Percentiles rank a stretch among this genome's conserved stretches.
Conservation (phyloP, 2,888 invertebrate species). For the Protophormia terraenovae region DNA sequence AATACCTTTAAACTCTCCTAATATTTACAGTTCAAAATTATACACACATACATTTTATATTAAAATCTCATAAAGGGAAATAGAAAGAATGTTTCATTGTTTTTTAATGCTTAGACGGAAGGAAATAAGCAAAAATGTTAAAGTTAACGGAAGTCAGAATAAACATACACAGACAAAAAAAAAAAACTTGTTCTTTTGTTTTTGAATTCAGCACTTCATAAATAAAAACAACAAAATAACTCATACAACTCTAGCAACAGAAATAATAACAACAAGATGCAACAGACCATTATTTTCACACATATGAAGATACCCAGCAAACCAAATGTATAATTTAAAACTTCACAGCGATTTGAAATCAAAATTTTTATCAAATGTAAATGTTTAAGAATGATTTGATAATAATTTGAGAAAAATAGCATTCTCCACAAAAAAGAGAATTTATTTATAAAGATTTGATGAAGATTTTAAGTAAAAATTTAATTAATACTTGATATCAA, state of each 20-base stretch:
- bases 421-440: no score
- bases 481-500: no score
- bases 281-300: slow-evolving; percentile 43
- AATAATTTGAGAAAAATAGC: no score
- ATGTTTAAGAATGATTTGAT: no score
- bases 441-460: no score
- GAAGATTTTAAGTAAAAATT: no score
- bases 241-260: neutral
- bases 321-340: no score
- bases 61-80: neutral
- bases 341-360: no score
- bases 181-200: neutral
- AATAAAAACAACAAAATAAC: neutral
- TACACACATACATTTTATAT: neutral
- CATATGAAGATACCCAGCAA: neutral
- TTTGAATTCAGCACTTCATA: slow-evolving; percentile 1
- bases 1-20: neutral
- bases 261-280: slow-evolving; percentile 31
- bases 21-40: neutral
- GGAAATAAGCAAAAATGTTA: slow-evolving; percentile 62
- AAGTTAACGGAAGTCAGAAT: slow-evolving; percentile 53
- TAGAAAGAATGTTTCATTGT: slow-evolving; percentile 24
- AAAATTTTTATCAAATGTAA: no score
- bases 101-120: slow-evolving; percentile 44
- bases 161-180: slow-evolving; percentile 44